Evolutionary conservation across 2,797 vertebrate genomes (phyloP), one percentile per base, ranked within the genome.

Genomic region (Toxotes lorentzi): DNA sequence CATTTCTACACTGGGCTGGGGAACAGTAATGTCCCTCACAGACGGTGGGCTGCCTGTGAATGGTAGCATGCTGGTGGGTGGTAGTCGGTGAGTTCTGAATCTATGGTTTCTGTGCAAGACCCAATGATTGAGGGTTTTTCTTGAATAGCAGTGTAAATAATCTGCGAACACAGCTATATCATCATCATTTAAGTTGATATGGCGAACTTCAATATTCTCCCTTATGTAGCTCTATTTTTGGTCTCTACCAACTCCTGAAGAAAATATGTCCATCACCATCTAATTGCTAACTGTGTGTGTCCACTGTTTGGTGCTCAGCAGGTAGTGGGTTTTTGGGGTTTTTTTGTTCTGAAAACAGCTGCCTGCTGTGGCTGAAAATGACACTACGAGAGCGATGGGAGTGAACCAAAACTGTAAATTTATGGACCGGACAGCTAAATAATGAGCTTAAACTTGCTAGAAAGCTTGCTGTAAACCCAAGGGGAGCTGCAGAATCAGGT

Each of bases 1-100:
- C 71, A 83, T 79, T 83, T 88, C 72, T 40, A 5, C 73, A 40
- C 53, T 19, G 60, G 45, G 73, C 63, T 61, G 48, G 80, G 61
- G 30, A 61, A 47, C 65, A 30, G 30, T 35, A 38, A 64, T 76
- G 77, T 16, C 67, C 40, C 38, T 73, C 72, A 53, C 66, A 76
- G 65, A 61, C 0, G 13, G 59, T 4, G 51, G 56, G 53, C 62
- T 41, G 58, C 21, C 50, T 73, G 62, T 73, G 74, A 78, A 69
- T 53, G 40, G 30, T 16, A 27, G 54, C 51, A 47, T 50, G 70
- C 63, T 54, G 43, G 72, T 67, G 50, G 79, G 76, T 56, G 65
- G 38, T 64, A 41, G 76, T 60, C 59, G 1, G 23, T 82, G 66
- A 68, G 66, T 50, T 72, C 17, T n/a, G 24, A 68, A 54, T 65